A percentile compares a stretch with the other conserved stretches of the same genome.
phyloP scores from a whole-genome alignment of 64 coral and sea anemone species.

The Dendronephthya gigantea region DNA sequence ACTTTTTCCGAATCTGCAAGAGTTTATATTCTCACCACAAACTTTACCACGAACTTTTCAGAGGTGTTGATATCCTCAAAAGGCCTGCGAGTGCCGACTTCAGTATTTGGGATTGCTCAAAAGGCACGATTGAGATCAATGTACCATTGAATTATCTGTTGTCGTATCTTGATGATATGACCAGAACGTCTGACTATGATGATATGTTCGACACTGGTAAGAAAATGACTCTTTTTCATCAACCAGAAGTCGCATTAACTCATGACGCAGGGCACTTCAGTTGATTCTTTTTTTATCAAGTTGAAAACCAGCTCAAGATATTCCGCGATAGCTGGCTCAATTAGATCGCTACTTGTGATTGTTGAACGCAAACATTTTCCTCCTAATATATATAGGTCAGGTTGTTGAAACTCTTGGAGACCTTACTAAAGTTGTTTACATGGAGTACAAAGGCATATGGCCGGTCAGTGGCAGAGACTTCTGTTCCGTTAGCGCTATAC shows the following conservation, averaged over 20 bases:
- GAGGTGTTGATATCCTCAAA: background rate
- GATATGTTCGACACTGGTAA: slow-evolving; percentile 12
- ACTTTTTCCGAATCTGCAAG: too few species aligned
- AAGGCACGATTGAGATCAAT: background rate
- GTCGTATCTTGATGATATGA: background rate
- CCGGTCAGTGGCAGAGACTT: background rate
- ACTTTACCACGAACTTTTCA: background rate
- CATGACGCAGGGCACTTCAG: too few species aligned
- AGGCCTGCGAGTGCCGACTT: background rate
- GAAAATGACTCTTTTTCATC: background rate
- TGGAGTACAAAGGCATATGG: slow-evolving; percentile 6
- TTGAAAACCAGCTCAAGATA: too few species aligned
- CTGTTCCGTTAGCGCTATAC: background rate
- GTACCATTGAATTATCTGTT: background rate
- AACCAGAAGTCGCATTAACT: too few species aligned
- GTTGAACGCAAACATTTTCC: background rate
- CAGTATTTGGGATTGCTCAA: background rate
- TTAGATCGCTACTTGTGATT: background rate
- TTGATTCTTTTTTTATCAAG: too few species aligned
- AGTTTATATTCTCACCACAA: background rate
- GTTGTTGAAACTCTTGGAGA: background rate
- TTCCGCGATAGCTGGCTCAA: too few species aligned
- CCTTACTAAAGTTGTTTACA: background rate
- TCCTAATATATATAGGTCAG: background rate
- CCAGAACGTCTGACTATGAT: background rate